Evolutionary conservation across 2,113 vertebrate species (phyloP), one percentile per base, ranked within the genome.

Genomic region (Anas platyrhynchos): DNA sequence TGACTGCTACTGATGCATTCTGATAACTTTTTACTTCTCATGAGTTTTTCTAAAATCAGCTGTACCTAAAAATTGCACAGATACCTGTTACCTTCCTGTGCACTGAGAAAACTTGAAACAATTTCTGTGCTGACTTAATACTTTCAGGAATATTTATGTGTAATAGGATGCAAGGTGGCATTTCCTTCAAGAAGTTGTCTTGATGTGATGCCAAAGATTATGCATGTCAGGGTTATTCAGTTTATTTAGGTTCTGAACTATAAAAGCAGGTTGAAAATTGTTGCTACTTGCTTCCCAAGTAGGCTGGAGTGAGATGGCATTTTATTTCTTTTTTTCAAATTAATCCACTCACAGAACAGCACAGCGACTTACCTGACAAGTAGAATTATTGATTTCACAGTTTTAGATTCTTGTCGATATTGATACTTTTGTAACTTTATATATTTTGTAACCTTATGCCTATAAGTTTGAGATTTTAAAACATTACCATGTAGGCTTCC

Each of bases 21-120:
- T 0, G 0, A 4, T 50, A 2, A 8, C 22, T 9, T 31, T 48
- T 59, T 50, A 32, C 16, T 46, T 25, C 7, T 36, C 3, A 4
- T 13, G 32, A 38, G 10, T 34, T 93, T 88, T 91, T 67, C 36
- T 91, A 8, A 62, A 54, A 16, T 61, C 2, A 61, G 43, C 23
- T 91, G 13, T 68, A 69, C 10, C 79, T 82, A 27, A 74, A 71
- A 83, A 38, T 46, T 76, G 20, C 13, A n/a, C 18, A 15, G 43
- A 29, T 21, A 68, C 27, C 5, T 11, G 83, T 44, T 41, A 32
- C 26, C 22, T 83, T 18, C 22, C 5, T 73, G 9, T 18, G 8
- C 8, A 18, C 5, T 87, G 38, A 3, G 13, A 79, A 61, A 46
- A 87, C 61, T 17, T 79, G 20, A 18, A 79, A 43, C 7, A 10